Conservation (phyloP, 2,888 invertebrate species). For the Lasioglossum figueresi region DNA sequence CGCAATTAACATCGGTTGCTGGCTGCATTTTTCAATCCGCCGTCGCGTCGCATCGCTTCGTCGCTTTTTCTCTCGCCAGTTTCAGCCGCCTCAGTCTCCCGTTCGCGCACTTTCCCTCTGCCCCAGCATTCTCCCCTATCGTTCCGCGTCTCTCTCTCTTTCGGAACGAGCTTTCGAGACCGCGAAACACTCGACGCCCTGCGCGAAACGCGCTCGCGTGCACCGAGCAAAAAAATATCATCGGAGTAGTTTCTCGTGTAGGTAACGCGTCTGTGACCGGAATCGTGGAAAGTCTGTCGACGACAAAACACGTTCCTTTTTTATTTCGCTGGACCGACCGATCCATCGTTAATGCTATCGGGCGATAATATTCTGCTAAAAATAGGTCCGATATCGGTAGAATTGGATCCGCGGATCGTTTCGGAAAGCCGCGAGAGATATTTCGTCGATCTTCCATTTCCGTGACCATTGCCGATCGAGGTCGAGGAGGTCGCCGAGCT, state of each 20-base stretch:
- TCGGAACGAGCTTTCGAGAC: not conserved
- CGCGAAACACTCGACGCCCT: not conserved
- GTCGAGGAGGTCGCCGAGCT: not conserved
- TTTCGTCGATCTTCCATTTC: slow-evolving; percentile 46
- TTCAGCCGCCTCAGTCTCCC: not conserved
- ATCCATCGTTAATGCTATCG: slow-evolving; percentile 14
- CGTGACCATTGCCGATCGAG: slow-evolving; percentile 20
- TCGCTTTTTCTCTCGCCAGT: slow-evolving; percentile 2
- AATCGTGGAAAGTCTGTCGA: not conserved
- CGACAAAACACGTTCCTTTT: not conserved
- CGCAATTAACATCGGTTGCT: slow-evolving; percentile 54
- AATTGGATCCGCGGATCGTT: slow-evolving; percentile 51
- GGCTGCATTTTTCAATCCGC: slow-evolving; percentile 49
- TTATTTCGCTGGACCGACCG: not conserved
- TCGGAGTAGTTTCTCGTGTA: slow-evolving; percentile 6
- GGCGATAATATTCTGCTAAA: slow-evolving; percentile 57
- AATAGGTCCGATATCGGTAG: slow-evolving; percentile 44
- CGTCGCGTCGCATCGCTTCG: not conserved
- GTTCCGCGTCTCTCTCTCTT: not conserved
- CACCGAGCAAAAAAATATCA: not conserved
- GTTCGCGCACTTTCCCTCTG: slow-evolving; percentile 2
- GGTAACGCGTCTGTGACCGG: not conserved
- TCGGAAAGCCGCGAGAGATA: slow-evolving; percentile 56
- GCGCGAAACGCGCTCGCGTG: no score
- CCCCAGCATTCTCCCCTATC: not conserved